phyloP scores from a whole-genome alignment of 2,113 vertebrate genomes.

The Rhipidura dahli region DNA sequence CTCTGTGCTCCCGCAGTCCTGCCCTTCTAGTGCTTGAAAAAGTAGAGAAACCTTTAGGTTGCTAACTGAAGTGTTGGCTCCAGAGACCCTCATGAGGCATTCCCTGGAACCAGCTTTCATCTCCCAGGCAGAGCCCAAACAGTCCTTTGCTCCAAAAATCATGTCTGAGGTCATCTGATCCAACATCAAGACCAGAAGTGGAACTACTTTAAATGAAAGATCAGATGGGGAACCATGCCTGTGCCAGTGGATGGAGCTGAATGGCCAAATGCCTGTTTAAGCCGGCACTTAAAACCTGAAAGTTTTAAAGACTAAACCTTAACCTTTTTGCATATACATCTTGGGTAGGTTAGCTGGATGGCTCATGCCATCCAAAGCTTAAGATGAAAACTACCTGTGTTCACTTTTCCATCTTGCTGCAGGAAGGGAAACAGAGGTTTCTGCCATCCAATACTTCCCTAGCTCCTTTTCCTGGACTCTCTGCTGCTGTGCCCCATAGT shows the following conservation, averaged over 20 bases:
- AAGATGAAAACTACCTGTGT: neutral
- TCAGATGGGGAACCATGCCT: accelerated
- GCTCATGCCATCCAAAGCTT: neutral
- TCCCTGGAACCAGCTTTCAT: neutral
- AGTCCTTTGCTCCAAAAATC: neutral
- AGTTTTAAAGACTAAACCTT: neutral
- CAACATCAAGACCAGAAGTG: neutral
- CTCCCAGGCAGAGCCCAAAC: neutral
- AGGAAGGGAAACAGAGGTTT: neutral
- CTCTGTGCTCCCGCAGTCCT: neutral
- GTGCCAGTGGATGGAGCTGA: neutral
- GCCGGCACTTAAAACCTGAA: neutral
- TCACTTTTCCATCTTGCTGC: neutral
- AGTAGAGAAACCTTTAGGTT: neutral
- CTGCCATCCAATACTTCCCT: neutral
- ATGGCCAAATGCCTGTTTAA: neutral
- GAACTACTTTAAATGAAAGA: neutral
- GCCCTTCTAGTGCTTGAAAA: neutral
- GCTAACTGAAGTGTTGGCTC: neutral
- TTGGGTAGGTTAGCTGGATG: neutral
- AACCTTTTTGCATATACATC: accelerated
- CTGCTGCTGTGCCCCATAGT: neutral
- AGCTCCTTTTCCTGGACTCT: neutral
- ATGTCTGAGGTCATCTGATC: neutral
- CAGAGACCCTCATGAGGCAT: neutral